phyloP scores from a whole-genome alignment of 2,113 vertebrate genomes.

The Oplegnathus fasciatus region DNA sequence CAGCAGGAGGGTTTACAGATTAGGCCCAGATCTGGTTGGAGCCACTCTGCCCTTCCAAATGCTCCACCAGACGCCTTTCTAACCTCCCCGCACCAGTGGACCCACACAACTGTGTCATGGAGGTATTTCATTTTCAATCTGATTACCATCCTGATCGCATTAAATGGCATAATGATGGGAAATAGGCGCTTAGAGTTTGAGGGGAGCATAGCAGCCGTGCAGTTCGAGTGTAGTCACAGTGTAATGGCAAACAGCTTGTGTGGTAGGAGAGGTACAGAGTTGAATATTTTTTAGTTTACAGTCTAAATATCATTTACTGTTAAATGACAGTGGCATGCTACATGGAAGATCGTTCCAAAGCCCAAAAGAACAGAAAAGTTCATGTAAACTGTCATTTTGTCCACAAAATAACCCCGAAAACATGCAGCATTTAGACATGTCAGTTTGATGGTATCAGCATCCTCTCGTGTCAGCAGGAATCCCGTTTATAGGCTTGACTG shows the following conservation, averaged over 20 bases:
- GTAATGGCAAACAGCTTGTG: constrained; percentile 75
- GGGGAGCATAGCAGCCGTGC: constrained; percentile 66
- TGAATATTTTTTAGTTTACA: constrained; percentile 22
- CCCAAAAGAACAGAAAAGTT: not conserved
- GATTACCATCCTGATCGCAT: constrained; percentile 90
- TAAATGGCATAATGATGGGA: constrained; percentile 86
- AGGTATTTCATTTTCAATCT: constrained; percentile 87
- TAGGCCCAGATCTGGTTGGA: constrained; percentile 62
- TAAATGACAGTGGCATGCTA: constrained; percentile 4
- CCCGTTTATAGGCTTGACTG: constrained; percentile 49
- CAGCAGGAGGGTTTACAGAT: constrained; percentile 65
- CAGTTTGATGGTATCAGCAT: constrained; percentile 27
- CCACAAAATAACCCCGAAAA: constrained; percentile 24
- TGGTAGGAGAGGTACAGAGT: constrained; percentile 17
- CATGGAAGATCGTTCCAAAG: not conserved
- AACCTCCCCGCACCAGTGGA: constrained; percentile 57
- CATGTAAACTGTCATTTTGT: constrained; percentile 6
- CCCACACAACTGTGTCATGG: constrained; percentile 81
- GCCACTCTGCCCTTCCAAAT: constrained; percentile 64
- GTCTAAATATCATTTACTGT: constrained; percentile 22
- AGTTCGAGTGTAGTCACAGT: constrained; percentile 52
- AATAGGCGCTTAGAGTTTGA: constrained; percentile 85
- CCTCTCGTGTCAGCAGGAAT: constrained; percentile 51
- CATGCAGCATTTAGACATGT: constrained; percentile 6
- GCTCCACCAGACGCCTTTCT: constrained; percentile 47